Evolutionary conservation across 2,888 invertebrate species (phyloP).

Genomic region (Rhagonycha lutea): DNA sequence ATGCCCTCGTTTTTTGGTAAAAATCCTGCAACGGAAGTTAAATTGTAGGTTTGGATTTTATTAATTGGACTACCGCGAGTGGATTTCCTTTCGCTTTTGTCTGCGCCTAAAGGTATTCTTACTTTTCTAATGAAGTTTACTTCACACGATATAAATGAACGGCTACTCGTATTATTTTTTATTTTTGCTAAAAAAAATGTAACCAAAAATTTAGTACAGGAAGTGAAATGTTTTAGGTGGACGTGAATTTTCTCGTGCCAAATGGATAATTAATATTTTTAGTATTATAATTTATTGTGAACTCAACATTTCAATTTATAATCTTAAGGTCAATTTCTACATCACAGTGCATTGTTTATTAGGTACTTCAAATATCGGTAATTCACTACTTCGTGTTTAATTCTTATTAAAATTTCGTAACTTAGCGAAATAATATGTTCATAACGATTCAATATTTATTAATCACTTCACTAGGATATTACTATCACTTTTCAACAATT

Average conservation of each 20-base stretch:
- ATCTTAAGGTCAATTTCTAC: background rate
- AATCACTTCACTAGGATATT: background rate
- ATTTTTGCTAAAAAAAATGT: background rate
- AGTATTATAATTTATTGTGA: background rate
- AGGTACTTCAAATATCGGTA: background rate
- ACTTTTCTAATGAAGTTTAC: background rate
- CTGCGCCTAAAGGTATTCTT: background rate
- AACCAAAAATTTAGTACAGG: background rate
- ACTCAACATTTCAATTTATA: background rate
- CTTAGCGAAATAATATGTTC: background rate
- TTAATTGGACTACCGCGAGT: background rate
- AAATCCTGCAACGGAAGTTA: background rate
- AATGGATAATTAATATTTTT: background rate
- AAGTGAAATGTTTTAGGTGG: background rate
- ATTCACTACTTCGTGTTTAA: background rate
- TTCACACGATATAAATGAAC: background rate
- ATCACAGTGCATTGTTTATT: background rate
- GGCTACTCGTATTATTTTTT: background rate
- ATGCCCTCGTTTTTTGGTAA: background rate
- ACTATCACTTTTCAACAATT: background rate
- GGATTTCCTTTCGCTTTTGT: background rate
- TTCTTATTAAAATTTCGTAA: background rate
- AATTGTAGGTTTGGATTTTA: background rate
- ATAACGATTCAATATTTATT: background rate
- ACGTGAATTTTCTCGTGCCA: background rate